Evolutionary conservation across 2,113 vertebrate species (phyloP), one percentile per base, ranked within the genome.

Genomic region (Chaenogobius annularis): DNA sequence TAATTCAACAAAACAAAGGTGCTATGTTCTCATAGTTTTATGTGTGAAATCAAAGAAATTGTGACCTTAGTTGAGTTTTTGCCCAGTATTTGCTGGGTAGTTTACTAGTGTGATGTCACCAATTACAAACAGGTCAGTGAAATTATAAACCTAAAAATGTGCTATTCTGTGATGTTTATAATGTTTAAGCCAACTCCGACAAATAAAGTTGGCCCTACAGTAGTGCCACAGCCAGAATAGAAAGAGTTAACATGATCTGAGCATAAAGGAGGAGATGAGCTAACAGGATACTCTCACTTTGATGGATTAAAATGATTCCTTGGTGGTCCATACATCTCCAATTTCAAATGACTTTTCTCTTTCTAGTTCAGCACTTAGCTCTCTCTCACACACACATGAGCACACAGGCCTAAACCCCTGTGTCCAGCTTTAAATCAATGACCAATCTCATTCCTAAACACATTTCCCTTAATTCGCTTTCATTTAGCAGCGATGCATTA

Each of bases 401-500:
- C 55, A 61, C 70, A 47, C 54, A 74, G 61, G 67, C 65, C 22
- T 46, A 74, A 62, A 43, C 35, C 12, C 15, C 50, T 61, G 73
- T 1, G 35, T 61, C 69, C 44, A 73, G 61, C 68, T 70, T 79
- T 77, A 77, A 86, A 87, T 89, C 79, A 83, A 66, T 71, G 66
- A 52, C 65, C 70, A 3, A 58, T 83, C 78, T 80, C 73, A 69
- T 72, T 75, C 47, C 48, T 58, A 15, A 72, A 48, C 59, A 54
- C 63, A 46, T 11, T 73, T 35, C 20, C 65, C 52, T 46, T 50
- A 66, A 83, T 77, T 85, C 26, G 74, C 74, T 82, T 81, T 82
- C 61, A 84, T 86, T 80, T 72, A 77, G 70, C 52, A 4, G 22
- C 74, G 77, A 81, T 79, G 72, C 74, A 75, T 86, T 81, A 73